Percentiles rank a stretch among this genome's conserved stretches.
These are phyloP conservation scores for Smutsia gigantea DNA, from an alignment of 2,797 vertebrate genomes.

Conservation along the genomic window DNA sequence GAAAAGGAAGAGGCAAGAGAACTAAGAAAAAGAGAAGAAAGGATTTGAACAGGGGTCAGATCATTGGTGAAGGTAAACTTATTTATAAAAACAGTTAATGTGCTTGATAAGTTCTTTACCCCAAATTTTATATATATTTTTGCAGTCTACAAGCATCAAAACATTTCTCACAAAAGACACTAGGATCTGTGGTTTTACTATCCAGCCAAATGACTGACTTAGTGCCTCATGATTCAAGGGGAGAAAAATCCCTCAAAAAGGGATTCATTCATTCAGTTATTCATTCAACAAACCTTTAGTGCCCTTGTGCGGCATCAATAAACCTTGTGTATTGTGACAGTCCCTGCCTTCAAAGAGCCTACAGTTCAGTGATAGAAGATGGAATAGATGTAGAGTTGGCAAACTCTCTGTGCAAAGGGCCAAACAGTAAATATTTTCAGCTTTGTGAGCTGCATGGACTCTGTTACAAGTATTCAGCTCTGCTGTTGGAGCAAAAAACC, in stretches of 20 bases:
- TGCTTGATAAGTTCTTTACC: neutral
- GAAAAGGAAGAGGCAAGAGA: slow-evolving; percentile 95
- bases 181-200: neutral
- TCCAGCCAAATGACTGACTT: neutral
- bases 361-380: neutral
- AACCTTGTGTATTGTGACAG: neutral
- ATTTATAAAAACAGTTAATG: neutral
- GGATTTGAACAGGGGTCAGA: slow-evolving; percentile 94
- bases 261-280: neutral
- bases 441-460: neutral
- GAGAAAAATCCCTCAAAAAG: neutral
- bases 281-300: neutral
- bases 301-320: neutral
- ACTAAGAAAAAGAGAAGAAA: slow-evolving; percentile 92
- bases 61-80: slow-evolving; percentile 93
- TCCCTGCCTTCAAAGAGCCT: neutral
- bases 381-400: neutral
- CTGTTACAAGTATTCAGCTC: rapidly evolving
- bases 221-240: neutral
- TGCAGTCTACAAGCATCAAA: neutral
- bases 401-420: neutral
- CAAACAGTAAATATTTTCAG: neutral
- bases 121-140: neutral
- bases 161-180: neutral
- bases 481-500: neutral